These are phyloP conservation scores for Eurystomus gularis DNA, from an alignment of 2,113 vertebrate species.

Conservation along the genomic window DNA sequence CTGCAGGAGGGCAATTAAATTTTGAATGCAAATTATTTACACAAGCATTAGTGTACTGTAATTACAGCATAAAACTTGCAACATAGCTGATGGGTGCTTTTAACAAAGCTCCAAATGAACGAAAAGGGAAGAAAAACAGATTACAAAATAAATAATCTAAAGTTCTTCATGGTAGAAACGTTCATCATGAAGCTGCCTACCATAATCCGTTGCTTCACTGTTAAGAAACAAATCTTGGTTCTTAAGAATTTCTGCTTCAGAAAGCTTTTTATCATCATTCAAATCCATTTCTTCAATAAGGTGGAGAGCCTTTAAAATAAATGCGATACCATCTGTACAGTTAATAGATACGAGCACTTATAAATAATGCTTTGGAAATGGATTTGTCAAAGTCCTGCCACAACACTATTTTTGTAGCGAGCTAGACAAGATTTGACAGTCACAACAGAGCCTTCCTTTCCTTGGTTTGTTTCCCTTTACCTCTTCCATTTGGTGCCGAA, in stretches of 20 bases:
- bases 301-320: conserved; percentile 83
- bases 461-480: neutral
- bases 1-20: conserved; percentile 32
- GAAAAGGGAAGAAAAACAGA: neutral
- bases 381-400: neutral
- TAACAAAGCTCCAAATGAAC: neutral
- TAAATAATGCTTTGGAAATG: neutral
- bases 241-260: conserved; percentile 85
- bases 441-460: neutral
- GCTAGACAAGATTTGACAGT: neutral
- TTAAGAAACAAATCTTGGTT: conserved; percentile 91
- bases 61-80: conserved; percentile 59
- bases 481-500: neutral
- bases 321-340: neutral
- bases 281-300: conserved; percentile 93
- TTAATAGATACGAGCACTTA: neutral
- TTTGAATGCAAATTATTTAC: conserved; percentile 56
- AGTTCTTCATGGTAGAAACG: conserved; percentile 83
- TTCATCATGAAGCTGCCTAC: conserved; percentile 84
- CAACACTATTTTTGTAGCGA: neutral
- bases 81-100: conserved; percentile 1
- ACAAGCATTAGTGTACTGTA: conserved; percentile 36
- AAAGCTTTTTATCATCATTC: conserved; percentile 84
- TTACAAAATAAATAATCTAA: conserved; percentile 59
- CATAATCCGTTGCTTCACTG: conserved; percentile 97